Evolutionary conservation across 1,140 invertebrate species (phyloP), one percentile per base, ranked within the genome.

Genomic region (Drosophila oshimai): DNA sequence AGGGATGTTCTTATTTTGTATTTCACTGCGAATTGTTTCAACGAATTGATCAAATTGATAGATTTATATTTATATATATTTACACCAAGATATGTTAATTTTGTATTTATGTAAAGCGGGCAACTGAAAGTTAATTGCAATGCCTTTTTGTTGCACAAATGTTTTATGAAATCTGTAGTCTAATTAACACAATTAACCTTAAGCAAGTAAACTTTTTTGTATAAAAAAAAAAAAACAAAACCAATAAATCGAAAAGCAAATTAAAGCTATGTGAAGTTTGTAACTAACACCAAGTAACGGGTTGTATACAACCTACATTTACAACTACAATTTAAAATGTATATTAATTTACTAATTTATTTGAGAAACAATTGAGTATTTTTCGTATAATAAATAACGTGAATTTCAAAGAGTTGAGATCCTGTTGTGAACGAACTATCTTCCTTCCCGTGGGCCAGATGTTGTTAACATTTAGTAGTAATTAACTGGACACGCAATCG

Each of bases 71-170:
- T 46, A 53, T 50, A 72, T 64, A 76, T 58, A 47, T 53, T 51
- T 67, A 74, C 29, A 74, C 29, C 41, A 34, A 72, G 18, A 60
- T 77, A 69, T 54, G 72, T 80, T 83, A 57, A 68, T 79, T 79
- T 86, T 84, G 61, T 83, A 86, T 78, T 84, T 72, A 76, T 80
- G 74, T 76, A 50, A 39, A 61, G 44, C 33, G 69, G 69, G 51
- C 62, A 69, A 70, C 49, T 61, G 42, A 64, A 34, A 34, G 46
- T 78, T 71, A 70, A 86, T 71, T 74, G 83, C 83, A 87, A 88
- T 88, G 73, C 69, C 62, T 88, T 86, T 87, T 87, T 87, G 73
- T 88, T 88, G 81, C 81, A 87, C 83, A 81, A 77, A 77, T 87
- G 73, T 81, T 87, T 86, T 73, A 81, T 61, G 54, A 78, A 86